Evolutionary conservation across 1,140 invertebrate genomes (phyloP).

Genomic region (Nephila pilipes): DNA sequence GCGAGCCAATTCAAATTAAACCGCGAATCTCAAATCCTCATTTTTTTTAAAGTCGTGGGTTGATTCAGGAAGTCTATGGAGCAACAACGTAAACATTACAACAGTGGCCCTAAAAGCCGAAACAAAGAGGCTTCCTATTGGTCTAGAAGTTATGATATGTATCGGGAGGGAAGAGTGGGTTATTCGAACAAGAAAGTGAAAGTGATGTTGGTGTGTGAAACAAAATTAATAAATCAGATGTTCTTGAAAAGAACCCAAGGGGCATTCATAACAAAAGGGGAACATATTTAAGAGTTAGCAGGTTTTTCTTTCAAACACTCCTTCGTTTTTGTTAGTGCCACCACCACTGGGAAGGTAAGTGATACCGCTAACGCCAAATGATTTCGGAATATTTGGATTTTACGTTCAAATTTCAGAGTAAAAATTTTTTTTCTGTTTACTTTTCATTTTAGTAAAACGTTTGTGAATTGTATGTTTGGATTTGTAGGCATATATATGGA

Average conservation of each 20-base stretch:
- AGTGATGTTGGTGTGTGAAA: neutral
- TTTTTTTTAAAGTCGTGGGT: slow-evolving; percentile 13
- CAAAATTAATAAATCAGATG: slow-evolving; percentile 55
- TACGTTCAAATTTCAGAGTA: too few species aligned
- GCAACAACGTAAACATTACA: neutral
- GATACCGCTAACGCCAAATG: neutral
- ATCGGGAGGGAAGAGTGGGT: neutral
- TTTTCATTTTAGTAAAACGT: neutral
- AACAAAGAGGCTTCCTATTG: slow-evolving; percentile 16
- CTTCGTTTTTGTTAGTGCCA: neutral
- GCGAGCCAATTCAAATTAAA: neutral
- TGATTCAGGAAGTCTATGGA: slow-evolving; percentile 27
- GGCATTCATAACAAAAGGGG: slow-evolving; percentile 21
- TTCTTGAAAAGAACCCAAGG: slow-evolving; percentile 26
- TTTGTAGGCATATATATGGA: too few species aligned
- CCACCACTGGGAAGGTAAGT: neutral
- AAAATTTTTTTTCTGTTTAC: too few species aligned
- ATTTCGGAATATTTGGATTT: neutral
- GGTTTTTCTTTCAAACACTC: slow-evolving; percentile 12
- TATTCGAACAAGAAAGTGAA: slow-evolving; percentile 37
- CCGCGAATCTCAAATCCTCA: slow-evolving; percentile 26
- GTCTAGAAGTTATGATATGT: neutral
- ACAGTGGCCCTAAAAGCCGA: neutral
- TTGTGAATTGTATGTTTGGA: too few species aligned
- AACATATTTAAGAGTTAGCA: slow-evolving; percentile 41